Conservation (phyloP, 1,140 invertebrate genomes). For the Eciton burchellii region DNA sequence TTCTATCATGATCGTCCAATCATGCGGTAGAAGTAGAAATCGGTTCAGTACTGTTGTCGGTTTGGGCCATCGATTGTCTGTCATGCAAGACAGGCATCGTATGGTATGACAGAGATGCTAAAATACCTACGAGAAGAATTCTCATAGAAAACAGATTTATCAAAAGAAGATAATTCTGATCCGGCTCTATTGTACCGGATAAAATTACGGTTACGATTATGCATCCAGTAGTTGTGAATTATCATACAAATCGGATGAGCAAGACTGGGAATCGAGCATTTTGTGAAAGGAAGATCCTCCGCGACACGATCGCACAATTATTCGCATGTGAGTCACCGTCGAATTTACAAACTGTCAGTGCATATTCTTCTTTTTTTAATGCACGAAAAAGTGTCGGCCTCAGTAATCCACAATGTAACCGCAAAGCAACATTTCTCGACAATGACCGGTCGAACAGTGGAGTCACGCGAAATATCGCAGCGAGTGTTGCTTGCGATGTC, state of each 20-base stretch:
- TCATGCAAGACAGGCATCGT: slow-evolving; percentile 58
- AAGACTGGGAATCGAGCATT: neutral
- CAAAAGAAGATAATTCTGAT: neutral
- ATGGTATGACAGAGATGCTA: slow-evolving; percentile 24
- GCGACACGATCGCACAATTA: neutral
- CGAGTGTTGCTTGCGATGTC: neutral
- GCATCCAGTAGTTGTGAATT: neutral
- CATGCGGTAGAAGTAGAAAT: slow-evolving; percentile 65
- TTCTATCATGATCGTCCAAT: slow-evolving; percentile 62
- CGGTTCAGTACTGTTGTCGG: slow-evolving; percentile 23
- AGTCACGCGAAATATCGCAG: neutral
- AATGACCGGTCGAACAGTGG: neutral
- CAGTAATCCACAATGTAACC: slow-evolving; percentile 28
- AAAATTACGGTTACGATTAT: neutral
- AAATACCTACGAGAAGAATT: slow-evolving; percentile 28
- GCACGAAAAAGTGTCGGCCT: slow-evolving; percentile 46
- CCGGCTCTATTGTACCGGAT: neutral
- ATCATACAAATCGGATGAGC: neutral
- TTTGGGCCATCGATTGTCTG: slow-evolving; percentile 67
- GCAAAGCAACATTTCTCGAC: slow-evolving; percentile 47
- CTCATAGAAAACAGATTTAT: neutral
- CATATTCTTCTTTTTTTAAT: slow-evolving; percentile 35
- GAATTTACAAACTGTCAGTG: slow-evolving; percentile 50
- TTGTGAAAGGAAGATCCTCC: neutral
- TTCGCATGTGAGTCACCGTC: neutral